A percentile compares a stretch with the other conserved stretches of the same genome.
phyloP scores from a whole-genome alignment of 2,797 vertebrate species.

The Crypturellus tataupa region DNA sequence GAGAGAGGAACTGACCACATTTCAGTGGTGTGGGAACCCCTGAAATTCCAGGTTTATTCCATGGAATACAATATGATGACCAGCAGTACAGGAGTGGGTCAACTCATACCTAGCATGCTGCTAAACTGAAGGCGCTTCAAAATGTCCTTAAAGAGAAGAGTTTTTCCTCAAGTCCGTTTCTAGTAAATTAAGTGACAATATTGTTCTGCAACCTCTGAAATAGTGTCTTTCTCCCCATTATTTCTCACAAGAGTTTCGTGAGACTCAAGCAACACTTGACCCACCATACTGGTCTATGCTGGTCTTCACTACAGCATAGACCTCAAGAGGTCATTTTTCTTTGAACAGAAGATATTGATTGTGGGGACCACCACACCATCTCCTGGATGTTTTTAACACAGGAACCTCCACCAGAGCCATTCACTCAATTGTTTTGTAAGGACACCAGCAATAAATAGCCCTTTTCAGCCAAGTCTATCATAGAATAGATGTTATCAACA shows the following conservation, averaged over 20 bases:
- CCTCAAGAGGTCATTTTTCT: background rate
- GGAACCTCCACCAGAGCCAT: background rate
- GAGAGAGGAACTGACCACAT: too few species aligned
- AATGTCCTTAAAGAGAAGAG: too few species aligned
- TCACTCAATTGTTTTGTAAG: background rate
- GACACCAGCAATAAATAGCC: background rate
- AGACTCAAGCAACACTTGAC: background rate
- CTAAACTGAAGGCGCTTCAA: too few species aligned
- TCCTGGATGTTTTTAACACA: background rate
- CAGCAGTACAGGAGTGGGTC: background rate
- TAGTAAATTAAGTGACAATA: too few species aligned
- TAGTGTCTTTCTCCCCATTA: background rate
- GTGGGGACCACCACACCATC: background rate
- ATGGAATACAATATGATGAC: background rate
- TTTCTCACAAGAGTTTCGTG: background rate
- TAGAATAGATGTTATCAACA: background rate
- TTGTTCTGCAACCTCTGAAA: background rate
- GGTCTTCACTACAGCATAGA: background rate
- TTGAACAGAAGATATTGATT: background rate
- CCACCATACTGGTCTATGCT: too few species aligned
- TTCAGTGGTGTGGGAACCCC: too few species aligned
- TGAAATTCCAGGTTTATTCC: background rate
- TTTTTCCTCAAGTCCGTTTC: too few species aligned
- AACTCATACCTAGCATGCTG: background rate
- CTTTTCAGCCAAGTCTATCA: background rate